phyloP scores from a whole-genome alignment of 2,888 invertebrate species.

The Catocala nupta region DNA sequence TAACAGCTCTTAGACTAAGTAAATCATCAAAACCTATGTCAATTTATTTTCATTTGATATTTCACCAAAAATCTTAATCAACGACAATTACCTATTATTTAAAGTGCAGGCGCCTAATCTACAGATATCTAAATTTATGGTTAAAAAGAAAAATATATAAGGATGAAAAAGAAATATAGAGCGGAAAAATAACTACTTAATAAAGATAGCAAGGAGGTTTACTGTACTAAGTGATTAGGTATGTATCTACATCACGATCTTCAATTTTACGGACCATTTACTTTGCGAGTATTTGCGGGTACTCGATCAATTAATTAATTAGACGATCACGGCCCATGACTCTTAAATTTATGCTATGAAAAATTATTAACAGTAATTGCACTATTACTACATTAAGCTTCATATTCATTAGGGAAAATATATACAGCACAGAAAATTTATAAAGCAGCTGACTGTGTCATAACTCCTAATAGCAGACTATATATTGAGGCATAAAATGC shows the following conservation, averaged over 20 bases:
- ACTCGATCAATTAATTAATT: slow-evolving; percentile 9
- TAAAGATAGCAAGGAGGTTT: neutral
- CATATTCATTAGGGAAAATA: neutral
- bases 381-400: neutral
- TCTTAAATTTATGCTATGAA: neutral
- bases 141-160: no score
- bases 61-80: no score
- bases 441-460: no score
- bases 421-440: neutral
- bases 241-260: slow-evolving; percentile 10
- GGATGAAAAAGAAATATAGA: neutral
- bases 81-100: no score
- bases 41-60: no score
- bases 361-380: slow-evolving; percentile 1
- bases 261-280: slow-evolving; percentile 30
- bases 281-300: slow-evolving; percentile 23
- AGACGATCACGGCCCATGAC: slow-evolving; percentile 5
- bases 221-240: neutral
- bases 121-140: no score
- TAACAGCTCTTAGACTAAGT: no score
- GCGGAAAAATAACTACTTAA: neutral
- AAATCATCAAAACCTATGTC: no score
- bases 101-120: no score
- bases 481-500: no score
- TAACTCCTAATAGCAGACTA: no score